Conservation (phyloP, 2,113 vertebrate species). For the Pelusios castaneus region DNA sequence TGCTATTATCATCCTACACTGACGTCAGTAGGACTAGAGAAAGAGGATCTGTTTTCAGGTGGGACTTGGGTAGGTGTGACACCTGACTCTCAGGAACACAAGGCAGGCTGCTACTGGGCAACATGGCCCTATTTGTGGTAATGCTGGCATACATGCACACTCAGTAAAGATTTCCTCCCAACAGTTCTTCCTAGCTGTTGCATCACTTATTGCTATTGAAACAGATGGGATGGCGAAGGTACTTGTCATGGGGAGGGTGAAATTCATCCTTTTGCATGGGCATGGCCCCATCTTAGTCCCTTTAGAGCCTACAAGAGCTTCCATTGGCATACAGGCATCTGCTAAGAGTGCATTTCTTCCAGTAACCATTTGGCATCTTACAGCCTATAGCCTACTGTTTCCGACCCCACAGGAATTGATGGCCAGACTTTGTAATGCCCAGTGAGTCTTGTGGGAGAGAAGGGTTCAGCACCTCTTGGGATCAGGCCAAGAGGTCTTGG, state of each 20-base stretch:
- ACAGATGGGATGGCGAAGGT: neutral
- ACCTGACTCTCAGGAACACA: neutral
- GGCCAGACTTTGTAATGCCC: neutral
- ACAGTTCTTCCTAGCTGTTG: neutral
- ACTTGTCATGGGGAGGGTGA: neutral
- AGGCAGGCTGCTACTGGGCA: neutral
- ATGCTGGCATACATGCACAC: neutral
- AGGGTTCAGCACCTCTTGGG: neutral
- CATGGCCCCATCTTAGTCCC: neutral
- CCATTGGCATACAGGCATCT: neutral
- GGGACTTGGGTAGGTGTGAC: neutral
- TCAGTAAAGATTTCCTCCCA: neutral
- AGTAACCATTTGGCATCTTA: neutral
- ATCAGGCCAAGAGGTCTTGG: neutral
- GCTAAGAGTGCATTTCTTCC: neutral
- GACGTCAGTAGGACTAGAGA: neutral
- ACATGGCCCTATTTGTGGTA: neutral
- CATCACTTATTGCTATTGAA: neutral
- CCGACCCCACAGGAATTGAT: neutral
- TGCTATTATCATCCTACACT: no score
- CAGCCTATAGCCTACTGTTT: neutral
- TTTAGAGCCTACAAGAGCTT: neutral
- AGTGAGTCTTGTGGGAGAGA: no score
- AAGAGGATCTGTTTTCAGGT: neutral
- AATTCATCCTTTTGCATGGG: neutral